These are phyloP conservation scores for Smutsia gigantea DNA, from an alignment of 2,797 vertebrate genomes.

Conservation along the genomic window DNA sequence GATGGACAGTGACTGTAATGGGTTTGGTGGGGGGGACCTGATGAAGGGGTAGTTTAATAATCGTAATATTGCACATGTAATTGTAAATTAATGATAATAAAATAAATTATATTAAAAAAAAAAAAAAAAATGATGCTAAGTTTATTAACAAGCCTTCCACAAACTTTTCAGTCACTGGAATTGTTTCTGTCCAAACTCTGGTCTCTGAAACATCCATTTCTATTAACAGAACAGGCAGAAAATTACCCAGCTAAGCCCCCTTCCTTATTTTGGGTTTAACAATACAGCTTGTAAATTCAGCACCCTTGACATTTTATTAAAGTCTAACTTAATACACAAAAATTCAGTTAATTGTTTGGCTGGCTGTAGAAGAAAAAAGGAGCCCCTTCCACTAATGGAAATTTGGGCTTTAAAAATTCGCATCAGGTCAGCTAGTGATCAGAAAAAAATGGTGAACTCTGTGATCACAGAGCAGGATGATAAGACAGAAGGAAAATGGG, in stretches of 20 bases:
- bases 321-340: conserved; percentile 10
- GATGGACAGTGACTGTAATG: too few relatives aligned
- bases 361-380: conserved; percentile 44
- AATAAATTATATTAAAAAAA: too few relatives aligned
- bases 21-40: too few relatives aligned
- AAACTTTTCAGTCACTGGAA: conserved; percentile 4
- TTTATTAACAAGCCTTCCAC: conserved; percentile 46
- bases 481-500: neutral
- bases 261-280: conserved; percentile 37
- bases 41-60: too few relatives aligned
- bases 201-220: conserved; percentile 62
- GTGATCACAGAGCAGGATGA: neutral
- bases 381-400: neutral
- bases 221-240: conserved; percentile 46
- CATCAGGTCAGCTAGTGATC: neutral
- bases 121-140: too few relatives aligned
- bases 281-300: conserved; percentile 51
- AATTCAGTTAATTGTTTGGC: conserved; percentile 15
- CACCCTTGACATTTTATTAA: conserved; percentile 37
- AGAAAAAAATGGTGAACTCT: neutral
- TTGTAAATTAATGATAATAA: too few relatives aligned
- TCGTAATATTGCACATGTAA: too few relatives aligned
- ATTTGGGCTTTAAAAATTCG: conserved; percentile 17
- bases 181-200: neutral
- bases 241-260: neutral